phyloP scores from a whole-genome alignment of 2,797 vertebrate genomes.

The Enteromius argenteus region DNA sequence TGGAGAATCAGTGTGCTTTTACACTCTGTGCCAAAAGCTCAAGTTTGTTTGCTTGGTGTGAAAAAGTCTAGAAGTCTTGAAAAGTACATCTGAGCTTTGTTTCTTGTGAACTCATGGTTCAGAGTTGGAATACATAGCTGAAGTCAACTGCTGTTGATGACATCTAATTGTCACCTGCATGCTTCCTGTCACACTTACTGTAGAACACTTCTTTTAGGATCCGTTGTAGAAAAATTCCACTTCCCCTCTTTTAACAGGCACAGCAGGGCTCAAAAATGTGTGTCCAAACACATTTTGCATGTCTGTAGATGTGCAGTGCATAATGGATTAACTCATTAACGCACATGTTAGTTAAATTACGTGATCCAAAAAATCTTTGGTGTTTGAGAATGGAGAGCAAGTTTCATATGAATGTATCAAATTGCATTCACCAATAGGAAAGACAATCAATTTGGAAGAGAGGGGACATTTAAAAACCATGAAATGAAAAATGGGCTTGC shows the following conservation, averaged over 20 bases:
- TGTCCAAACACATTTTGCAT: constrained; percentile 36
- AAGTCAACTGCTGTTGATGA: background rate
- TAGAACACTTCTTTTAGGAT: background rate
- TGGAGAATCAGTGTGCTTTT: constrained; percentile 20
- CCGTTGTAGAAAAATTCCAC: background rate
- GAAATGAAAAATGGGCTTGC: constrained; percentile 55
- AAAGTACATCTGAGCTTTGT: background rate
- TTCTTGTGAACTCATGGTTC: background rate
- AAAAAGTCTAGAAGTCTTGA: background rate
- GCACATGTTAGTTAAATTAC: constrained; percentile 47
- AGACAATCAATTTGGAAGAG: constrained; percentile 48
- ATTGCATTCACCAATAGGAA: constrained; percentile 49
- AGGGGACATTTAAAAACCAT: constrained; percentile 56
- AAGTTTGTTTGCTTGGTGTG: background rate
- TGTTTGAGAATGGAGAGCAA: constrained; percentile 33
- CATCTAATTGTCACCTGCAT: background rate
- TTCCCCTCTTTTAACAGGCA: background rate
- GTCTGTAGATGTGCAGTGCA: constrained; percentile 1
- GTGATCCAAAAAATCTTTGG: constrained; percentile 44
- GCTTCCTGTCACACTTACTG: constrained; percentile 8
- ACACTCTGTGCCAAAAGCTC: background rate
- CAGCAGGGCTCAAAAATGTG: background rate
- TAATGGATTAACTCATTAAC: constrained; percentile 41
- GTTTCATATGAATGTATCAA: constrained; percentile 48
- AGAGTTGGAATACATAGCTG: background rate